Percentiles rank a stretch among this genome's conserved stretches.
phyloP scores from a whole-genome alignment of 2,888 invertebrate genomes.

The Beris chalybata region DNA sequence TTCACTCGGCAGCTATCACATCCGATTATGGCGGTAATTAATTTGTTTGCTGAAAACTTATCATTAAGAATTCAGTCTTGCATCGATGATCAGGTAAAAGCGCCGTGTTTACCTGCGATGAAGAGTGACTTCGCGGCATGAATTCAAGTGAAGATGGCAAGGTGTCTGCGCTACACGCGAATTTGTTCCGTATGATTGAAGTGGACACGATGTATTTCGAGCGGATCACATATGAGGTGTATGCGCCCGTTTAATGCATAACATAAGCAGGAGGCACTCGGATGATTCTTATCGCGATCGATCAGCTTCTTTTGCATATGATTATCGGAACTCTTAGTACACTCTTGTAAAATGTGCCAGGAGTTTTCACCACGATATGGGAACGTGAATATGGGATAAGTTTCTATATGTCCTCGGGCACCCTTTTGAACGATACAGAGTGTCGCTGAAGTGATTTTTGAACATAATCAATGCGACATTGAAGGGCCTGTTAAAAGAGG shows the following conservation, averaged over 20 bases:
- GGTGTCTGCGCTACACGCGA: conserved; percentile 2
- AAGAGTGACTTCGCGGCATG: background rate
- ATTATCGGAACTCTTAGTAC: no score
- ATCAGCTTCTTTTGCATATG: background rate
- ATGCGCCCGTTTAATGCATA: conserved; percentile 9
- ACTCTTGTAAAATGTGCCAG: no score
- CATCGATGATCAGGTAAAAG: background rate
- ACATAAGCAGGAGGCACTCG: conserved; percentile 15
- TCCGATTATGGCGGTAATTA: conserved; percentile 37
- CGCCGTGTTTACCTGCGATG: background rate
- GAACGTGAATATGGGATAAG: no score
- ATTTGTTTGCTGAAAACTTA: conserved; percentile 40
- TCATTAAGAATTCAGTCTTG: conserved; percentile 34
- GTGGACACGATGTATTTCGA: conserved; percentile 10
- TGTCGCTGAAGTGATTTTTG: no score
- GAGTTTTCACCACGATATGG: no score
- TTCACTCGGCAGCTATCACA: conserved; percentile 34
- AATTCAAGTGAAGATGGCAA: background rate
- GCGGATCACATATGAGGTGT: conserved; percentile 15
- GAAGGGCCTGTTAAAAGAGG: no score
- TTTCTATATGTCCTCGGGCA: no score
- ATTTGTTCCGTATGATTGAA: conserved; percentile 16
- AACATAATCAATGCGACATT: no score
- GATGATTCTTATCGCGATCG: conserved; percentile 27
- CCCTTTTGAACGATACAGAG: no score